A percentile compares a stretch with the other conserved stretches of the same genome.
Conservation (phyloP, 2,888 invertebrate species). For the Caenorhabditis zanzibari region DNA sequence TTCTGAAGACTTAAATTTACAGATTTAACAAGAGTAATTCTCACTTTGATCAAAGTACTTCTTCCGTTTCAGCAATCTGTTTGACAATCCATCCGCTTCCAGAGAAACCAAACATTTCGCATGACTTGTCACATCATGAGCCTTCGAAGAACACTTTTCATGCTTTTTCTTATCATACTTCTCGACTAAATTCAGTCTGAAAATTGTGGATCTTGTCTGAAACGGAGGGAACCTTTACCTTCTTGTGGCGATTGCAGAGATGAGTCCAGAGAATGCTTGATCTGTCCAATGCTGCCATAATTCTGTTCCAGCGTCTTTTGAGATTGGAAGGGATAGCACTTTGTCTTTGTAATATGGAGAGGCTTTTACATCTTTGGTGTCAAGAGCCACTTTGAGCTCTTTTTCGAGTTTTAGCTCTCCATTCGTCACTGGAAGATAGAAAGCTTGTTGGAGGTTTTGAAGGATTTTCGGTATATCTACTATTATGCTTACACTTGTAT, state of each 20-base stretch:
- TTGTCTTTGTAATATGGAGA: constrained; percentile 59
- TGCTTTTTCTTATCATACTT: constrained; percentile 50
- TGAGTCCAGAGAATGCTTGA: constrained; percentile 63
- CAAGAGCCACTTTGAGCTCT: constrained; percentile 48
- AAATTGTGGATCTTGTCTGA: constrained; percentile 1
- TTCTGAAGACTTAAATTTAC: constrained; percentile 4
- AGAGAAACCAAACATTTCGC: constrained; percentile 70
- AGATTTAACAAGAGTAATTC: background rate
- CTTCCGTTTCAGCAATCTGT: constrained; percentile 49
- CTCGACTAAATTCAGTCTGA: constrained; percentile 49
- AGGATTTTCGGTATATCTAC: too few relatives aligned
- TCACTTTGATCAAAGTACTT: constrained; percentile 52
- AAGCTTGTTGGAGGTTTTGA: too few relatives aligned
- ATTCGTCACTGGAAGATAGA: background rate
- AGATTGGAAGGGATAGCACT: constrained; percentile 38
- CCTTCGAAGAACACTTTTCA: constrained; percentile 63
- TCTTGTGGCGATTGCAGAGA: constrained; percentile 62
- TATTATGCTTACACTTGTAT: too few relatives aligned
- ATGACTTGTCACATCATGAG: constrained; percentile 65
- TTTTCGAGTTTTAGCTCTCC: constrained; percentile 51
- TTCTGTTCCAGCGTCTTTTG: constrained; percentile 49
- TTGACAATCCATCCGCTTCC: constrained; percentile 45
- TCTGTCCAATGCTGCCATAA: constrained; percentile 63
- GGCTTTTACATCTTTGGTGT: constrained; percentile 44
- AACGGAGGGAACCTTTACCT: constrained; percentile 10